A percentile compares a stretch with the other conserved stretches of the same genome.
Evolutionary conservation across 2,888 invertebrate species (phyloP).

Genomic region (Bruchidius siliquastri): DNA sequence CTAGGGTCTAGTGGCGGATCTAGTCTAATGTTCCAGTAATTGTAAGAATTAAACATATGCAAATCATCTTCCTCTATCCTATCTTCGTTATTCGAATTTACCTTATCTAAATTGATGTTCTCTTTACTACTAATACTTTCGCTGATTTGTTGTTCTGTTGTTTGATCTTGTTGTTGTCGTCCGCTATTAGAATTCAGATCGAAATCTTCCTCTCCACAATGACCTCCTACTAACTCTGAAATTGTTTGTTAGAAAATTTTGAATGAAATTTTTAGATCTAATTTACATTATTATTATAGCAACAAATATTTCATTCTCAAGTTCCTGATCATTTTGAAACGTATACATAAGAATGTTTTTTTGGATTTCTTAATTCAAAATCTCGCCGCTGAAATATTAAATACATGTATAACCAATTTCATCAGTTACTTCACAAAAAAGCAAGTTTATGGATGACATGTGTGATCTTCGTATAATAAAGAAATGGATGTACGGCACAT

Average conservation of each 20-base stretch:
- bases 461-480: too few relatives aligned
- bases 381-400: too few relatives aligned
- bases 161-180: background rate
- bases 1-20: slow-evolving; percentile 49
- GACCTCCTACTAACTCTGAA: background rate
- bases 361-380: too few relatives aligned
- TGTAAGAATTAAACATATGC: slow-evolving; percentile 52
- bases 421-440: too few relatives aligned
- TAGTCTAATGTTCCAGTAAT: slow-evolving; percentile 55
- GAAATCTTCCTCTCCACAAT: background rate
- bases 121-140: background rate
- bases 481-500: too few relatives aligned
- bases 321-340: too few relatives aligned
- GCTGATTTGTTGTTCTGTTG: background rate
- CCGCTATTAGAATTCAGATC: background rate
- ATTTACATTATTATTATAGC: too few relatives aligned
- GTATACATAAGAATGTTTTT: too few relatives aligned
- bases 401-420: too few relatives aligned
- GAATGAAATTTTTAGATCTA: too few relatives aligned
- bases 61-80: slow-evolving; percentile 40
- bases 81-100: slow-evolving; percentile 25
- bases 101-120: slow-evolving; percentile 14
- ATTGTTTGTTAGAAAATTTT: background rate
- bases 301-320: too few relatives aligned
- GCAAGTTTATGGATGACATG: too few relatives aligned